Evolutionary conservation across 2,888 invertebrate species (phyloP).

Genomic region (Geophilus truncorum): DNA sequence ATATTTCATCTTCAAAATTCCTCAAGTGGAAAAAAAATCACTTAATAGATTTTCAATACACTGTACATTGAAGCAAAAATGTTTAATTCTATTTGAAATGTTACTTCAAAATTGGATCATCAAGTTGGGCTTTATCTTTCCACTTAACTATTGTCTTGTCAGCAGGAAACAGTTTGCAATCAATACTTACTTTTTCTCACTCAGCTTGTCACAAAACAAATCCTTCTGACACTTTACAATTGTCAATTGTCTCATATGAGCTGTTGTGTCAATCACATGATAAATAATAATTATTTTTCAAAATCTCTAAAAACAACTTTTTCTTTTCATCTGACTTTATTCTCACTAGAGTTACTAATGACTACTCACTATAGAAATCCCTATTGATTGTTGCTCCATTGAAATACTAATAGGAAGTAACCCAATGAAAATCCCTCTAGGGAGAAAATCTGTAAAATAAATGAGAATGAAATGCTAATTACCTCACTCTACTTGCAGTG

Average conservation of each 20-base stretch:
- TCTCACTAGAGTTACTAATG: not conserved
- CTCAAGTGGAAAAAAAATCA: no score
- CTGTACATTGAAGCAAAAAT: no score
- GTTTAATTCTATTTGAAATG: no score
- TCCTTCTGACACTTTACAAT: not conserved
- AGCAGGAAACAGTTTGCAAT: not conserved
- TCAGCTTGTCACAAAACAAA: not conserved
- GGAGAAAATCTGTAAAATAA: not conserved
- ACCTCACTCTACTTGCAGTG: not conserved
- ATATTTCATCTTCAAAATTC: no score
- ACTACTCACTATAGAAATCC: not conserved
- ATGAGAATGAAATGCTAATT: not conserved
- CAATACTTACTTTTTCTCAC: not conserved
- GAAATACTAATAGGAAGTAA: not conserved
- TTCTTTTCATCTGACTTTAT: not conserved
- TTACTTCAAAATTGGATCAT: no score
- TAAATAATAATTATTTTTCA: not conserved
- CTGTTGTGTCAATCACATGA: not conserved
- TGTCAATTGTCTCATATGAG: not conserved
- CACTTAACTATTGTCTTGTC: not conserved
- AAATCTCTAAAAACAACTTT: not conserved
- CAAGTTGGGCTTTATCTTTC: no score
- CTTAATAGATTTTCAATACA: no score
- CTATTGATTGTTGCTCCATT: not conserved
- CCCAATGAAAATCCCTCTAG: not conserved